A percentile compares a stretch with the other conserved stretches of the same genome.
These are phyloP conservation scores for Phymatocera aterrima DNA, from an alignment of 2,888 invertebrate genomes.

Conservation along the genomic window DNA sequence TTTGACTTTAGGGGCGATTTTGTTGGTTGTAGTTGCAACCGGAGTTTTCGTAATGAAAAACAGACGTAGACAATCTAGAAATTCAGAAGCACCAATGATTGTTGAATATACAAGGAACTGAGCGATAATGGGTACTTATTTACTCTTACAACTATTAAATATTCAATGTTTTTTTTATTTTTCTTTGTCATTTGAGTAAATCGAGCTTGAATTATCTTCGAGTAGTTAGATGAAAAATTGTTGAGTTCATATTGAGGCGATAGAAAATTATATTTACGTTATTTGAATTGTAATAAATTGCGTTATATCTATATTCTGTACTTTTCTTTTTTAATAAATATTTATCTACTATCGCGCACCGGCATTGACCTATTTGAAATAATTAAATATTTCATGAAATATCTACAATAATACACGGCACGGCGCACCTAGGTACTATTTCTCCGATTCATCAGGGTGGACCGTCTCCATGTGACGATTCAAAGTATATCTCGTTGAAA, in stretches of 20 bases:
- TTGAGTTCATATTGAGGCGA: conserved; percentile 16
- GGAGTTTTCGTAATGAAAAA: background rate
- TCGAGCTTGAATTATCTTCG: background rate
- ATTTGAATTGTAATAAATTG: conserved; percentile 19
- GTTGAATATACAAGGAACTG: background rate
- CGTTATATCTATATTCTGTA: conserved; percentile 21
- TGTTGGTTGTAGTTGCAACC: background rate
- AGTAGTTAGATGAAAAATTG: background rate
- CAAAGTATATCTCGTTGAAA: conserved; percentile 66
- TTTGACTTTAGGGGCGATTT: background rate
- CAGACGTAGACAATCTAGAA: background rate
- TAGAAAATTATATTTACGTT: conserved; percentile 38
- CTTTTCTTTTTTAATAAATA: conserved; percentile 32
- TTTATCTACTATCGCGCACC: background rate
- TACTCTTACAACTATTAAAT: too few species aligned
- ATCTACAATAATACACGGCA: conserved; percentile 9
- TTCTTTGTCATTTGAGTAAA: background rate
- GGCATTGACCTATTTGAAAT: background rate
- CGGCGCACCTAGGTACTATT: too few species aligned
- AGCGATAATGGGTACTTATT: background rate
- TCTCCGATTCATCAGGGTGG: conserved; percentile 67
- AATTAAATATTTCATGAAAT: conserved; percentile 16
- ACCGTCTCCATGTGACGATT: conserved; percentile 67
- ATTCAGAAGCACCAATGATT: background rate
- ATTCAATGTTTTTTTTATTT: background rate